A percentile compares a stretch with the other conserved stretches of the same genome.
Conservation (phyloP, 2,888 invertebrate genomes). For the Prostheceraeus crozeri region DNA sequence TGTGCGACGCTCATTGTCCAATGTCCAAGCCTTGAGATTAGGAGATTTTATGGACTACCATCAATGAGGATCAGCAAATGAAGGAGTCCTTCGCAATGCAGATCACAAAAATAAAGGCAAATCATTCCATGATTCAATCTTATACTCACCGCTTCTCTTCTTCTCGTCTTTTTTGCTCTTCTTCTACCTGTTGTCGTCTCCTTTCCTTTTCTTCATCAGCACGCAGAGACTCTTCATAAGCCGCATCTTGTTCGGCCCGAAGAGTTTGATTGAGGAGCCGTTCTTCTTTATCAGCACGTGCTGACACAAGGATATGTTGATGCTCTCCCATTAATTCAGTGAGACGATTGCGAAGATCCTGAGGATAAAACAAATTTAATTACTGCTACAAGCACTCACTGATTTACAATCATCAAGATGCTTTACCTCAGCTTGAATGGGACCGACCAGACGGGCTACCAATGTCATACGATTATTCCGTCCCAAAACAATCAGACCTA, state of each 20-base stretch:
- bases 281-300: constrained; percentile 24
- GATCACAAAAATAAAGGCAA: no score
- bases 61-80: no score
- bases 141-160: no score
- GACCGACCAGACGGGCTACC: constrained; percentile 78
- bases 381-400: constrained; percentile 8
- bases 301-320: not conserved
- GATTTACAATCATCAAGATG: constrained; percentile 15
- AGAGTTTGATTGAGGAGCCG: constrained; percentile 20
- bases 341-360: no score
- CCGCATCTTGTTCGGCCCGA: constrained; percentile 29
- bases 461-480: constrained; percentile 85
- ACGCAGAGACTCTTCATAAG: constrained; percentile 29
- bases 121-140: no score
- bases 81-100: no score
- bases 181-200: no score
- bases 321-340: no score
- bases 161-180: not conserved
- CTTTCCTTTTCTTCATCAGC: constrained; percentile 32
- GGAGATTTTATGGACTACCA: no score
- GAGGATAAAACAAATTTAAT: no score
- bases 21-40: no score
- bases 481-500: constrained; percentile 76
- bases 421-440: constrained; percentile 57
- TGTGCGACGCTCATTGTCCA: no score